Conservation (phyloP, 1,140 invertebrate genomes). For the Eciton burchellii region DNA sequence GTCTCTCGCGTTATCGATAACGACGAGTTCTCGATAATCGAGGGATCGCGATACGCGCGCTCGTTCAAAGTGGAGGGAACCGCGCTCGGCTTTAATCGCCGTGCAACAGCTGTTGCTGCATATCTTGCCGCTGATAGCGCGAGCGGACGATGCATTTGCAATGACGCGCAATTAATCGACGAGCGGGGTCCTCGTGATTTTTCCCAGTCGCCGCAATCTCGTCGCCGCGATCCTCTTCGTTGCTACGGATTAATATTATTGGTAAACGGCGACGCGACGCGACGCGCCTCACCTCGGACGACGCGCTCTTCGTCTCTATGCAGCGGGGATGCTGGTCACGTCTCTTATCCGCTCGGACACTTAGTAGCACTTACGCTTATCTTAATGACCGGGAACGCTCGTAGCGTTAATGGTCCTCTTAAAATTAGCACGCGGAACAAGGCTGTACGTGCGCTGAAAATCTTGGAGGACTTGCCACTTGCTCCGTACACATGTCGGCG, state of each 20-base stretch:
- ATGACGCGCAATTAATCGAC: not conserved
- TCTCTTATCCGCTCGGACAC: conserved; percentile 84
- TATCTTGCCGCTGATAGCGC: not conserved
- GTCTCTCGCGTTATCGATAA: too few relatives aligned
- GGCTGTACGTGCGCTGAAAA: conserved; percentile 68
- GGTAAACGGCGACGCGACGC: not conserved
- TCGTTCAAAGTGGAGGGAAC: too few relatives aligned
- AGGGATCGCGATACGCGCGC: too few relatives aligned
- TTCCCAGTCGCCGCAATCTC: not conserved
- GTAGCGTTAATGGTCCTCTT: conserved; percentile 84
- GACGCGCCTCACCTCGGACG: not conserved
- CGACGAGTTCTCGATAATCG: too few relatives aligned
- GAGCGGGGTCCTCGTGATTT: not conserved
- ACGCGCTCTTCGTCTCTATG: conserved; percentile 63
- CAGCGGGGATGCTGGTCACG: conserved; percentile 75
- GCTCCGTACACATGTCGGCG: conserved; percentile 20
- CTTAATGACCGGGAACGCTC: conserved; percentile 85
- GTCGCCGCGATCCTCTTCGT: not conserved
- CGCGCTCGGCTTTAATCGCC: too few relatives aligned
- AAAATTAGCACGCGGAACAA: conserved; percentile 81
- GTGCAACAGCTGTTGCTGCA: too few relatives aligned
- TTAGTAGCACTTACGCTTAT: conserved; percentile 86
- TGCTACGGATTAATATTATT: conserved; percentile 39
- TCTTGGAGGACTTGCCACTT: conserved; percentile 63
- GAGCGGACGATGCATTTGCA: not conserved